Evolutionary conservation across 37 sponge, comb jelly and placozoan genomes (phyloP).

Genomic region (Geodia barretti): DNA sequence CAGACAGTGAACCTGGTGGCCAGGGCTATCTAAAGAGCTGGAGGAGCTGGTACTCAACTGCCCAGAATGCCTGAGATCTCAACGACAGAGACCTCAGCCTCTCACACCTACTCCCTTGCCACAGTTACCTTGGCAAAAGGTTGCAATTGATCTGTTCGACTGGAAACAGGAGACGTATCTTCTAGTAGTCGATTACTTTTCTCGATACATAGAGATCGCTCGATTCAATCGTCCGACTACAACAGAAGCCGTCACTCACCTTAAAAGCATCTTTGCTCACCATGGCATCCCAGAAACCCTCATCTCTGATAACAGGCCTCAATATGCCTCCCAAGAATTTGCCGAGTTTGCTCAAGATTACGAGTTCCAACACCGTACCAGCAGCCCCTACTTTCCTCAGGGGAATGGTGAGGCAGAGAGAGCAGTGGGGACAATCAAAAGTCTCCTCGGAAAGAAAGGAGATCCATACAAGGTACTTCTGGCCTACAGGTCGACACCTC

Average conservation of each 20-base stretch:
- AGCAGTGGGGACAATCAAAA: constrained; percentile 46
- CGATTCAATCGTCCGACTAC: constrained; percentile 26
- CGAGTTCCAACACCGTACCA: constrained; percentile 31
- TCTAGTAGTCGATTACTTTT: constrained; percentile 39
- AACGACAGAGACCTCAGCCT: constrained; percentile 10
- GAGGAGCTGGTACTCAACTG: constrained; percentile 14
- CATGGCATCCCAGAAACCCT: constrained; percentile 50
- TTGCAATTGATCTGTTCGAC: constrained; percentile 28
- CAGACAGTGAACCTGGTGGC: constrained; percentile 37
- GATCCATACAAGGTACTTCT: constrained; percentile 37
- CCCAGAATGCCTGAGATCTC: constrained; percentile 6
- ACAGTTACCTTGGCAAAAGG: constrained; percentile 27
- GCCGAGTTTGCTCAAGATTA: constrained; percentile 37
- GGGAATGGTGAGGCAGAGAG: constrained; percentile 53
- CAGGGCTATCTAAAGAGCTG: constrained; percentile 5
- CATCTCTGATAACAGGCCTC: constrained; percentile 61
- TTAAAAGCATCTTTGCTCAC: constrained; percentile 40
- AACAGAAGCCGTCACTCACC: constrained; percentile 26
- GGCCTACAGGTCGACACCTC: constrained; percentile 42
- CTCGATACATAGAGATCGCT: constrained; percentile 54
- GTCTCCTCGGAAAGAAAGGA: constrained; percentile 13
- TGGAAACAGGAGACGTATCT: constrained; percentile 16
- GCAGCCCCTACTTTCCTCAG: constrained; percentile 48
- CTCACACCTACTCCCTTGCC: constrained; percentile 14
- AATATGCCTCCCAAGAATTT: constrained; percentile 23